Conservation (phyloP, 2,888 invertebrate genomes). For the Suillia variegata region DNA sequence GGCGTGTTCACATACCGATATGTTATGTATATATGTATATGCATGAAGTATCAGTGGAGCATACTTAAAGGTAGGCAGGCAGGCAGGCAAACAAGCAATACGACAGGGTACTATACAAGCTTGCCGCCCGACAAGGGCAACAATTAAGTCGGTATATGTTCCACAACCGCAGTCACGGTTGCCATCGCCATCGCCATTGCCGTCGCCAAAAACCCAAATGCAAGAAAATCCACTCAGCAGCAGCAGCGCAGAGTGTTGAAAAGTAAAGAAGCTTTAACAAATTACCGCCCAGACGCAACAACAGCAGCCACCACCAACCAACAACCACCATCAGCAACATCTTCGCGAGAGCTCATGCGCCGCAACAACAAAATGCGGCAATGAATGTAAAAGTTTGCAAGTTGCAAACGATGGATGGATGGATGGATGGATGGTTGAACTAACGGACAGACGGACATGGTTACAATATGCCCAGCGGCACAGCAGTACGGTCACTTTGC, state of each 20-base stretch:
- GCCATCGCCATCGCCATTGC: too few relatives aligned
- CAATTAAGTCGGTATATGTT: not conserved
- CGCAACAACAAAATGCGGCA: too few relatives aligned
- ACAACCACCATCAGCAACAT: not conserved
- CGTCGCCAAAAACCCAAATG: not conserved
- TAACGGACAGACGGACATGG: slow-evolving; percentile 5
- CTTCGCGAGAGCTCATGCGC: not conserved
- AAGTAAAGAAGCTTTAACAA: slow-evolving; percentile 60
- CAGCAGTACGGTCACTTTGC: slow-evolving; percentile 9
- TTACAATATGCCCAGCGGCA: slow-evolving; percentile 33
- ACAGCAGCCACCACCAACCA: not conserved
- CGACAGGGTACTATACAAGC: not conserved
- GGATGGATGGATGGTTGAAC: too few relatives aligned
- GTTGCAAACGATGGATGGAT: not conserved
- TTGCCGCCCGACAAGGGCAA: not conserved
- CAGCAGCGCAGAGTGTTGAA: slow-evolving; percentile 44
- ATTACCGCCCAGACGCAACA: slow-evolving; percentile 52
- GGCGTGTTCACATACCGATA: too few relatives aligned
- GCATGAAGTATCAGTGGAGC: not conserved
- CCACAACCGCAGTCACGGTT: not conserved
- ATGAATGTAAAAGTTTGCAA: slow-evolving; percentile 4
- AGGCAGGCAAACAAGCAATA: too few relatives aligned
- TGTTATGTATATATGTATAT: not conserved
- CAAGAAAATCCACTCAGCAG: not conserved
- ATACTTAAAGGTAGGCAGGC: too few relatives aligned